These are phyloP conservation scores for Gobiocypris rarus DNA, from an alignment of 2,113 vertebrate species.

Conservation along the genomic window DNA sequence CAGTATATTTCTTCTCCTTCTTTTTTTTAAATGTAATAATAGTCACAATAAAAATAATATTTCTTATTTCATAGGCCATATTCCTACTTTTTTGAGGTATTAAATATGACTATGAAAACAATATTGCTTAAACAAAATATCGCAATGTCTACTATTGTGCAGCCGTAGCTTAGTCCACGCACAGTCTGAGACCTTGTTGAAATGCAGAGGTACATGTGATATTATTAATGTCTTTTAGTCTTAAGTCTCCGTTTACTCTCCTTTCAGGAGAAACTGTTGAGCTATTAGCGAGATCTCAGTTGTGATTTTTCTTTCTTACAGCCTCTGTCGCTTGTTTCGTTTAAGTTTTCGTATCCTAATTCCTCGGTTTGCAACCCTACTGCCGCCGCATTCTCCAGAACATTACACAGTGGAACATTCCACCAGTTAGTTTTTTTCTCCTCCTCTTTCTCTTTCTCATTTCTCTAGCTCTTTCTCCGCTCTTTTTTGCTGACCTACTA, in stretches of 20 bases:
- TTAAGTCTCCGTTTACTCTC: background rate
- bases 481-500: constrained; percentile 53
- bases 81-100: no score
- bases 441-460: constrained; percentile 8
- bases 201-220: no score
- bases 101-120: no score
- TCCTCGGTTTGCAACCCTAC: constrained; percentile 14
- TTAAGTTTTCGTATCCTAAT: background rate
- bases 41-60: no score
- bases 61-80: no score
- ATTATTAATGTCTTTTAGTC: no score
- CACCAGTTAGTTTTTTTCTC: constrained; percentile 43
- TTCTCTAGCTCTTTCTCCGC: background rate
- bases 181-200: no score
- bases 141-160: no score
- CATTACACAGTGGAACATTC: constrained; percentile 59
- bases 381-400: constrained; percentile 43
- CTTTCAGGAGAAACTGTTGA: background rate
- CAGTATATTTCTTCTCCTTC: no score
- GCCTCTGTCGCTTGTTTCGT: background rate
- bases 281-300: background rate
- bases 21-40: no score
- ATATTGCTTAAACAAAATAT: no score
- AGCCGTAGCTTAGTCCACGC: no score
- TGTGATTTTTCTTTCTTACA: background rate